phyloP scores from a whole-genome alignment of 2,888 invertebrate species.

The Lysandra bellargus region DNA sequence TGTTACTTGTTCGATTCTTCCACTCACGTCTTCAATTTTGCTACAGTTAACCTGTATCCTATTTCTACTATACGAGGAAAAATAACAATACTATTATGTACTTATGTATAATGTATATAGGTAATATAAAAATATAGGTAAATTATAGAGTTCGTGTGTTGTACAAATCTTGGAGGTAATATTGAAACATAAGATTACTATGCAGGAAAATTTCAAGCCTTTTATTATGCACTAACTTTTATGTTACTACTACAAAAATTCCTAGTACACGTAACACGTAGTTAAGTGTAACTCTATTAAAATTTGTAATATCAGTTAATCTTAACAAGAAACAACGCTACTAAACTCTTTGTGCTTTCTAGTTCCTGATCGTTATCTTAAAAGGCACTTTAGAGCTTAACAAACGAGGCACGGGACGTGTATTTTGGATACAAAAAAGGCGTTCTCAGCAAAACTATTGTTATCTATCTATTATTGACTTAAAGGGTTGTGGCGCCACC shows the following conservation, averaged over 20 bases:
- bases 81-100: too few species aligned
- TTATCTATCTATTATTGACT: conserved; percentile 46
- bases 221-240: conserved; percentile 2
- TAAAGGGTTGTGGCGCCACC: conserved; percentile 42
- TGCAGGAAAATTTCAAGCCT: background rate
- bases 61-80: too few species aligned
- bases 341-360: conserved; percentile 33
- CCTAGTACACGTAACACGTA: conserved; percentile 12
- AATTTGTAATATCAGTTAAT: conserved; percentile 20
- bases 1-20: too few species aligned
- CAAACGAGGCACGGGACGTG: conserved; percentile 44
- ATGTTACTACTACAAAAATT: background rate
- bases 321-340: conserved; percentile 5
- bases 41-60: too few species aligned
- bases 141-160: background rate
- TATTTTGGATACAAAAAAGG: conserved; percentile 40
- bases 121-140: too few species aligned
- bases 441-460: conserved; percentile 41
- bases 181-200: background rate
- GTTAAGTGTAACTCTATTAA: conserved; percentile 7
- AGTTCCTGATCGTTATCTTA: conserved; percentile 33
- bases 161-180: background rate
- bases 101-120: too few species aligned
- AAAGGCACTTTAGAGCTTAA: conserved; percentile 35
- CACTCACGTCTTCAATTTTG: too few species aligned